phyloP scores from a whole-genome alignment of 2,888 invertebrate species.

The Oxyscelio sp. region DNA sequence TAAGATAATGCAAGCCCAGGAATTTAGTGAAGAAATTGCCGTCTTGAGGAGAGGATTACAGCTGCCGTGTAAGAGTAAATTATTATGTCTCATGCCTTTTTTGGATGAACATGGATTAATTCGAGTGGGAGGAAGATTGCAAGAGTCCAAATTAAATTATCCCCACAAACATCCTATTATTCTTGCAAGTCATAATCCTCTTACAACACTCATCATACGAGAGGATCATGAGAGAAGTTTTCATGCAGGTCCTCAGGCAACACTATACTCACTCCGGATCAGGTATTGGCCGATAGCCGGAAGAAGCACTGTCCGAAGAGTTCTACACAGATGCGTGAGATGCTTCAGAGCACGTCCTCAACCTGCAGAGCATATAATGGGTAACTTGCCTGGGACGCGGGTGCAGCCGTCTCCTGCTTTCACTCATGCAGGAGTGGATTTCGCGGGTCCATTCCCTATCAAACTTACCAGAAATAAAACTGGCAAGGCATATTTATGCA shows the following conservation, averaged over 20 bases:
- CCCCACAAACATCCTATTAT: neutral
- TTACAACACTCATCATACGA: neutral
- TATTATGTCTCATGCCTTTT: neutral
- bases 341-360: conserved; percentile 1
- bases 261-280: neutral
- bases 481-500: conserved; percentile 62
- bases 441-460: conserved; percentile 72
- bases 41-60: neutral
- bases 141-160: too few relatives aligned
- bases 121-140: neutral
- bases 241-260: neutral
- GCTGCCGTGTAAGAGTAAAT: neutral
- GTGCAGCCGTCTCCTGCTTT: neutral
- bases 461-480: conserved; percentile 32
- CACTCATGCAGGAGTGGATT: conserved; percentile 58
- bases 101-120: neutral
- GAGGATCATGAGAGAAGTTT: neutral
- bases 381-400: neutral
- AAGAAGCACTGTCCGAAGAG: neutral
- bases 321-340: conserved; percentile 1
- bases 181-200: neutral
- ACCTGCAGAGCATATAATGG: neutral
- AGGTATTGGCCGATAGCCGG: neutral
- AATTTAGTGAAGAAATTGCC: neutral
- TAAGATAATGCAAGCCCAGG: too few relatives aligned